Evolutionary conservation across 2,113 vertebrate genomes (phyloP), one percentile per base, ranked within the genome.

Genomic region (Chaenocephalus aceratus): DNA sequence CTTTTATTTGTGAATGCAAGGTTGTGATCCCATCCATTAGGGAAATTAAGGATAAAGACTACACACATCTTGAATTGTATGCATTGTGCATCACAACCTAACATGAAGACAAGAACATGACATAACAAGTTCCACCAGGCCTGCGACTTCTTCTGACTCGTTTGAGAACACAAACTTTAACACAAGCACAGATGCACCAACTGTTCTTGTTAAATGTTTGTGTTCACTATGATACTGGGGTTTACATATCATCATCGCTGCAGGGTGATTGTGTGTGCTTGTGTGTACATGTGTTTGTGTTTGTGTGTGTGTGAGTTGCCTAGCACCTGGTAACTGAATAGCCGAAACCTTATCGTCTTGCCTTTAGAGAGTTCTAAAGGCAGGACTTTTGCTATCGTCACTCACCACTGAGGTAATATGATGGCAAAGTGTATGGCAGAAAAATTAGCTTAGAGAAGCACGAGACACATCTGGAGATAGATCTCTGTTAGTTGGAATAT

Each of bases 261-360:
- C 67, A 51, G 75, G 56, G 53, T 64, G 48, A 75, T 41, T 60
- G 77, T 53, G 70, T 68, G 36, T 41, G 36, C 36, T 41, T 41
- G 36, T 41, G 36, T 41, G 6, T 41, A 6, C 7, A 7, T 8
- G 36, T 41, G 36, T 41, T 41, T 41, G 36, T 41, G 36, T 41
- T 41, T 41, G 79, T 75, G 49, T 16, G 13, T 67, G 72, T 53
- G 5, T 72, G 80, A 88, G 90, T 93, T 91, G 87, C 90, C 88
- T 91, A 90, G 91, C 93, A 94, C 85, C 89, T 86, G 84, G 89
- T 94, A 94, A 93, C 88, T 45, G 74, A 87, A 94, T 83, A 89
- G 82, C 59, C 5, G 79, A 88, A 90, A 90, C 90, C 86, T 87
- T 91, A 92, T 91, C 83, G 73, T 83, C 71, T 66, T 68, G 77